Base-by-base conservation (phyloP, 2,113 vertebrate genomes). In the Terrapene triunguis region DNA sequence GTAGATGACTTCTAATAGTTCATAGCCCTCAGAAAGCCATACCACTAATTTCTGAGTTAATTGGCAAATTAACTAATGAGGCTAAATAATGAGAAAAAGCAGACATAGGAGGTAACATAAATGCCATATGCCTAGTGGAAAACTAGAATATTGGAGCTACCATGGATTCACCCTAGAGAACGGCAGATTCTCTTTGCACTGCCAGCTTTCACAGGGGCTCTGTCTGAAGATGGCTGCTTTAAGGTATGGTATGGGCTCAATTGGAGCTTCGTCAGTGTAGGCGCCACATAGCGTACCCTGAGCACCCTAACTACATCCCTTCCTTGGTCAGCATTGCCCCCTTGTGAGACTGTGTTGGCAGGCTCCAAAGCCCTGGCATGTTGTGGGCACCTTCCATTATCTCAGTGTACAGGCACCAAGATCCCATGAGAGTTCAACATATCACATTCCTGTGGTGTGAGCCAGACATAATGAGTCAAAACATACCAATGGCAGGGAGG, bases 381-480 rank as follows among this genome's bases (percentile, higher is more conserved):
- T 62, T 2, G 2, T 78, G 83, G 74, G 72, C 32, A 74, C 51
- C 76, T 85, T 95, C 87, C 74, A 42, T 93, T 85, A 91, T 88
- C 89, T 89, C 2, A 0, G 50, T 65, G 53, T 32, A 2, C 55
- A 90, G 89, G 82, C 88, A 89, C 78, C 44, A 29, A 48, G 32
- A 94, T 62, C 24, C 85, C 50, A 5, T 79, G 62, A 53, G 72
- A 65, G 10, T 80, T 96, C 80, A 81, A 74, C 78, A 74, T 84
- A 47, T 53, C 10, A 1, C 93, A 44, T 96, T 91, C 90, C 85
- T 92, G 55, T 50, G 13, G n/a, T 48, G 50, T 85, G 65, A 89
- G 51, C 47, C 13, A 87, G 89, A 88, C 29, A 87, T 47, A 93
- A 42, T 29, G 50, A 89, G 55, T 92, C 89, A 94, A 95, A 96